Evolutionary conservation across 1,140 invertebrate genomes (phyloP).

Genomic region (Dreissena rostriformis): DNA sequence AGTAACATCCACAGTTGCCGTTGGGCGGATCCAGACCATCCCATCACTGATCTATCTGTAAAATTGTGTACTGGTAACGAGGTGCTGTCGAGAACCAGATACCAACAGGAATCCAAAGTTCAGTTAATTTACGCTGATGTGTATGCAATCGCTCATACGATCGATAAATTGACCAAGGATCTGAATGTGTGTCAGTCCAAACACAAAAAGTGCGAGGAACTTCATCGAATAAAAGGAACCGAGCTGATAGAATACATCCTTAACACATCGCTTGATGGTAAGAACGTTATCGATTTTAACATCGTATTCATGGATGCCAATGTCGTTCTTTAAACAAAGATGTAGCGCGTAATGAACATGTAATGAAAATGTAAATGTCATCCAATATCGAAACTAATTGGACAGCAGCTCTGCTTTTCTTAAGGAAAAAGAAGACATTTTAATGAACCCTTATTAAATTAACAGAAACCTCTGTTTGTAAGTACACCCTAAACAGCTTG

Average conservation of each 20-base stretch:
- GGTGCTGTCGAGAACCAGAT: slow-evolving; percentile 72
- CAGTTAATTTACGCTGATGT: slow-evolving; percentile 96
- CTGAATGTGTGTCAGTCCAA: slow-evolving; percentile 62
- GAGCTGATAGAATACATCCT: slow-evolving; percentile 87
- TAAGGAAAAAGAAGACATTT: too few relatives aligned
- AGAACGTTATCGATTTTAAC: slow-evolving; percentile 69
- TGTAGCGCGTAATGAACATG: too few relatives aligned
- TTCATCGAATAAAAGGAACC: slow-evolving; percentile 87
- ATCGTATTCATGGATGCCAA: too few relatives aligned
- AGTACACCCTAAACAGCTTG: too few relatives aligned
- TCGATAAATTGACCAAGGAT: slow-evolving; percentile 82
- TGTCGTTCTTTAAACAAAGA: too few relatives aligned
- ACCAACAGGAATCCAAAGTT: slow-evolving; percentile 92
- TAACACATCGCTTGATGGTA: slow-evolving; percentile 87
- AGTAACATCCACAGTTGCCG: slow-evolving; percentile 87
- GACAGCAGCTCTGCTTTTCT: too few relatives aligned
- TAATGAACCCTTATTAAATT: too few relatives aligned
- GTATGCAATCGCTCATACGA: slow-evolving; percentile 91
- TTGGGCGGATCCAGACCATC: slow-evolving; percentile 47
- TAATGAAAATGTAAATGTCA: too few relatives aligned
- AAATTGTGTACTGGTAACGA: slow-evolving; percentile 74
- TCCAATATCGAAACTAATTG: too few relatives aligned
- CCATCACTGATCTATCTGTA: background rate
- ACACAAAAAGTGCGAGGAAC: slow-evolving; percentile 71
- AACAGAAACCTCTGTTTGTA: too few relatives aligned